Percentiles rank a stretch among this genome's conserved stretches.
These are phyloP conservation scores for Lasioglossum calceatum DNA, from an alignment of 2,888 invertebrate species.

Conservation along the genomic window DNA sequence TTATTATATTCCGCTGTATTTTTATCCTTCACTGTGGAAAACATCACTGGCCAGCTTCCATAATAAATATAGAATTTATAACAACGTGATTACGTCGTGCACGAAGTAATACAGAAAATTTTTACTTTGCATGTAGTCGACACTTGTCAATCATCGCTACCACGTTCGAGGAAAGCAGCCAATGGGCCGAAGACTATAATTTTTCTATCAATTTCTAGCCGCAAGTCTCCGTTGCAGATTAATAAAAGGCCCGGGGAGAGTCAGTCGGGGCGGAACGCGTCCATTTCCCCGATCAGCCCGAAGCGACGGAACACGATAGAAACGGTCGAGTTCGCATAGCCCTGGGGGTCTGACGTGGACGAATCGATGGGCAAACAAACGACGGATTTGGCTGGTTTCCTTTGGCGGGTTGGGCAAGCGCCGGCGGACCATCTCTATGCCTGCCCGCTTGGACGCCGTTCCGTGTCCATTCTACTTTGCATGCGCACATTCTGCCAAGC, in stretches of 20 bases:
- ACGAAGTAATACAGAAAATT: too few species aligned
- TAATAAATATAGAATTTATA: too few species aligned
- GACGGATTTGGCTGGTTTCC: constrained; percentile 71
- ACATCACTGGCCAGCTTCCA: too few species aligned
- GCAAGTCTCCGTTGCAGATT: constrained; percentile 5
- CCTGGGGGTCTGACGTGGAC: constrained; percentile 63
- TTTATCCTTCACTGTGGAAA: too few species aligned
- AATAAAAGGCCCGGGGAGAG: constrained; percentile 36
- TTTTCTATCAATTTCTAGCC: background rate
- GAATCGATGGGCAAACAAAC: constrained; percentile 75
- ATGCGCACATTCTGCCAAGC: constrained; percentile 69
- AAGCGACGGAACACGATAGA: constrained; percentile 56
- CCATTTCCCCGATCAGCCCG: constrained; percentile 52
- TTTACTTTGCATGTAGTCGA: too few species aligned
- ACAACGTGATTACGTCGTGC: too few species aligned
- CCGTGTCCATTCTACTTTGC: constrained; percentile 71
- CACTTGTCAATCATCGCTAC: too few species aligned
- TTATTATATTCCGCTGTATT: too few species aligned
- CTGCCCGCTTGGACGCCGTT: constrained; percentile 40
- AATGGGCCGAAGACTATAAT: background rate
- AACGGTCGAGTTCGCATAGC: constrained; percentile 57
- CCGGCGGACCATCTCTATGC: constrained; percentile 41
- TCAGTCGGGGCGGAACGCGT: constrained; percentile 13
- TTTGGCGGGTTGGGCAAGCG: constrained; percentile 55
- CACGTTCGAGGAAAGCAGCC: background rate